These are phyloP conservation scores for Polyommatus iphigenia DNA, from an alignment of 2,888 invertebrate genomes.

Conservation along the genomic window DNA sequence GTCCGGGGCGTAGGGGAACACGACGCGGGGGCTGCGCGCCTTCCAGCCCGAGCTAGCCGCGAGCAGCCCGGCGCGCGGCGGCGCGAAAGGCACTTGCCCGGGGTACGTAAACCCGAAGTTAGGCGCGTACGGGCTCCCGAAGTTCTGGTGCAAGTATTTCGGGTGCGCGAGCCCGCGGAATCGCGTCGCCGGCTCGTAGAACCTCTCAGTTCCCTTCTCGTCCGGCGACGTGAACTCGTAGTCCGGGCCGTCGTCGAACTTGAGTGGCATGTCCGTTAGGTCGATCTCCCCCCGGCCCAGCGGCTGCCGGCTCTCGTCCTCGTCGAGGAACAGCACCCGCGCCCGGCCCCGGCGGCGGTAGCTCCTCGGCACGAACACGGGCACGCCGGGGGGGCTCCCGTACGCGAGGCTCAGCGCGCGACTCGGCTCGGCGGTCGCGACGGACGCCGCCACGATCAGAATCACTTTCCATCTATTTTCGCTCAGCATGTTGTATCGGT, in stretches of 20 bases:
- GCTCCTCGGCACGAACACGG: constrained; percentile 68
- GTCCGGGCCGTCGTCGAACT: constrained; percentile 72
- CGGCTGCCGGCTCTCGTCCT: constrained; percentile 61
- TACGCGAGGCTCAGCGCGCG: constrained; percentile 67
- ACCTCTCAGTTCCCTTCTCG: constrained; percentile 55
- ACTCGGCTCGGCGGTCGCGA: constrained; percentile 64
- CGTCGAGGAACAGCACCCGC: constrained; percentile 65
- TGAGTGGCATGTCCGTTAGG: constrained; percentile 65
- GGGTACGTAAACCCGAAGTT: constrained; percentile 59
- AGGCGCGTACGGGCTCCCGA: constrained; percentile 65
- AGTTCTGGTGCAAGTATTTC: constrained; percentile 59
- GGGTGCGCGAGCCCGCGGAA: constrained; percentile 52
- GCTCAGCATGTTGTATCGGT: constrained; percentile 73
- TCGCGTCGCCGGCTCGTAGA: constrained; percentile 59
- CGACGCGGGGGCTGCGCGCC: constrained; percentile 71
- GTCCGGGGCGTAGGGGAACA: constrained; percentile 71
- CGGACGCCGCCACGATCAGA: constrained; percentile 62
- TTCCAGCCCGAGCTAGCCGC: constrained; percentile 62
- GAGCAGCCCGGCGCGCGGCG: constrained; percentile 62
- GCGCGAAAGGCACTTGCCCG: constrained; percentile 49
- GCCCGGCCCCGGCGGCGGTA: constrained; percentile 54
- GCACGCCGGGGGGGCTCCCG: constrained; percentile 57
- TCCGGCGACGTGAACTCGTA: constrained; percentile 71
- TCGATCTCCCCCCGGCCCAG: constrained; percentile 71
- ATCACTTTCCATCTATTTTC: constrained; percentile 76